Conservation (phyloP, 2,113 vertebrate species). For the Porphyrio hochstetteri region DNA sequence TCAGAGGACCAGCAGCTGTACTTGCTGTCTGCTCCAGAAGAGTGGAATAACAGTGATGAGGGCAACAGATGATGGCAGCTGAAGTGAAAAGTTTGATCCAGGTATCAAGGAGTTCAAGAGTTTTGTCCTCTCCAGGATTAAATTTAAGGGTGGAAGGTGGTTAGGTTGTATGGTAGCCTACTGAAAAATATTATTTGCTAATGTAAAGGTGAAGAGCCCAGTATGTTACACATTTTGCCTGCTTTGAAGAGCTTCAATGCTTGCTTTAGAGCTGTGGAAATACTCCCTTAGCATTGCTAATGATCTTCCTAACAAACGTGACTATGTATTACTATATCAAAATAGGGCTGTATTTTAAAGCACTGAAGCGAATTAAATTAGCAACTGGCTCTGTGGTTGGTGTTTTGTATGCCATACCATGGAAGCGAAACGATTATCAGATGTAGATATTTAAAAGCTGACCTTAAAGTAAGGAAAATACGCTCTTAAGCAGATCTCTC, state of each 20-base stretch:
- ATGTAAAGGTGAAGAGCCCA: neutral
- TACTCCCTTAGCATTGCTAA: neutral
- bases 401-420: neutral
- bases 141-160: neutral
- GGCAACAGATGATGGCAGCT: neutral
- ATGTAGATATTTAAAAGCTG: conserved; percentile 27
- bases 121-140: neutral
- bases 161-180: neutral
- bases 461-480: conserved; percentile 23
- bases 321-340: neutral
- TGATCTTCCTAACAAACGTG: neutral
- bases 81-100: neutral
- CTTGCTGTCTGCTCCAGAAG: neutral
- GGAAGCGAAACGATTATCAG: conserved; percentile 4
- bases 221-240: neutral
- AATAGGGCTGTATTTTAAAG: neutral
- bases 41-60: neutral
- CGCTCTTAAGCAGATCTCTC: neutral
- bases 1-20: neutral
- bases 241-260: neutral
- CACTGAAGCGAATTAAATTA: neutral
- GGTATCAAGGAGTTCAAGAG: neutral
- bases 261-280: neutral
- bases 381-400: neutral
- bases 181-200: neutral